Base-by-base conservation (phyloP, 2,888 invertebrate genomes). In the Neoascia interrupta region DNA sequence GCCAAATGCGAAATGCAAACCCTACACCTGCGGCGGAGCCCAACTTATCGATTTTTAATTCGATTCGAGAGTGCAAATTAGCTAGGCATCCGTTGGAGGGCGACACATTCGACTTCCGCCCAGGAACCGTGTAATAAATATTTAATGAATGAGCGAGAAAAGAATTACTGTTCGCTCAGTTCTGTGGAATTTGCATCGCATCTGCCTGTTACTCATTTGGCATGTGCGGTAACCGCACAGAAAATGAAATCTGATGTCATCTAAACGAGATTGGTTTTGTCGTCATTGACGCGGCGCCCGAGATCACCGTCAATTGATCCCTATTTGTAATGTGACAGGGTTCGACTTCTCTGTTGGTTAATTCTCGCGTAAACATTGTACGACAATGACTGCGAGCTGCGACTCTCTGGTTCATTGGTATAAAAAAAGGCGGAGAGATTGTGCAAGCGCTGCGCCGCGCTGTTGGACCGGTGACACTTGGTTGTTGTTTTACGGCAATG, bases 221-320 rank as follows among this genome's bases (percentile, higher is more conserved):
- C n/a, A 31, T 2, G 31, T 5, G 31, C 8, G 2, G 31, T 31
- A 3, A n/a, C n/a, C n/a, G n/a, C n/a, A n/a, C n/a, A n/a, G n/a
- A n/a, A n/a, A n/a, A 43, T 31, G 26, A 36, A 49, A 39, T 49
- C 47, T 56, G 69, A 58, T 69, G 51, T 69, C 69, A 51, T 60
- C 58, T 49, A 51, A 58, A 49, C 56, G 56, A 66, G 56, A 66
- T 66, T 66, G 54, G 3, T 66, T 45, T 47, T 26, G 47, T 41
- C 58, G 49, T 58, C 47, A 49, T 36, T 31, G 31, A 39, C 37
- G 34, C 11, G 21, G 11, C 2, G 21, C 5, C 41, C 56, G 41
- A 60, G 69, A 60, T 69, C 58, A 58, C 47, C 41, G 36, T 19
- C 58, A 69, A 69, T 69, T 69, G 69, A 69, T 69, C 69, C 58